phyloP scores from a whole-genome alignment of 2,888 invertebrate genomes.

The Drosophila mayaguana region DNA sequence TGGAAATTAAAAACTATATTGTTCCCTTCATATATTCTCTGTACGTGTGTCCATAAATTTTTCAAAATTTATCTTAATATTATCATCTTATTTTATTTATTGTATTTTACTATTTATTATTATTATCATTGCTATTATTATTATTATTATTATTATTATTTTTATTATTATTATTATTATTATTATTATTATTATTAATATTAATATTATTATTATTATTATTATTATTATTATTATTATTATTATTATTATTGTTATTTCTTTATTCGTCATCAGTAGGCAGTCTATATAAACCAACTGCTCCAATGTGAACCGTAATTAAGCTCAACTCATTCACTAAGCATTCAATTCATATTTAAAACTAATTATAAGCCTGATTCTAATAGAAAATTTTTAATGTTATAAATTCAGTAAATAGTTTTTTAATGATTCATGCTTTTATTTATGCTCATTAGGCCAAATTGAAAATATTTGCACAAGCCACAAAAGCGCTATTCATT shows the following conservation, averaged over 20 bases:
- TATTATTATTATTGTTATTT: too few relatives aligned
- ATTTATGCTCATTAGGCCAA: slow-evolving; percentile 11
- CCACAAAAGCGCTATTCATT: neutral
- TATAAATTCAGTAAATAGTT: neutral
- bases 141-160: neutral
- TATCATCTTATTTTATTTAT: neutral
- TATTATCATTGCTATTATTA: neutral
- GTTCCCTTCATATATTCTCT: too few relatives aligned
- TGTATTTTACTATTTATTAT: neutral
- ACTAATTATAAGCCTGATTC: neutral
- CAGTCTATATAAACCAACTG: too few relatives aligned
- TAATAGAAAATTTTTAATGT: neutral
- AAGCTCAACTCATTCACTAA: neutral
- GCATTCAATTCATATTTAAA: neutral
- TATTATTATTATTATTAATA: neutral
- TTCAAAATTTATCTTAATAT: neutral
- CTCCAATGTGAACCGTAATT: neutral
- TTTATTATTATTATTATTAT: neutral
- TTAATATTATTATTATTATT: neutral
- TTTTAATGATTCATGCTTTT: slow-evolving; percentile 1
- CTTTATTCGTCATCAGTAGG: too few relatives aligned
- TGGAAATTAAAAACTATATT: neutral
- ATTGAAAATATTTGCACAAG: neutral
- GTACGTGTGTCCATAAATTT: neutral
- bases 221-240: too few relatives aligned